phyloP scores from a whole-genome alignment of 2,797 vertebrate genomes.

The Tangara arthus region DNA sequence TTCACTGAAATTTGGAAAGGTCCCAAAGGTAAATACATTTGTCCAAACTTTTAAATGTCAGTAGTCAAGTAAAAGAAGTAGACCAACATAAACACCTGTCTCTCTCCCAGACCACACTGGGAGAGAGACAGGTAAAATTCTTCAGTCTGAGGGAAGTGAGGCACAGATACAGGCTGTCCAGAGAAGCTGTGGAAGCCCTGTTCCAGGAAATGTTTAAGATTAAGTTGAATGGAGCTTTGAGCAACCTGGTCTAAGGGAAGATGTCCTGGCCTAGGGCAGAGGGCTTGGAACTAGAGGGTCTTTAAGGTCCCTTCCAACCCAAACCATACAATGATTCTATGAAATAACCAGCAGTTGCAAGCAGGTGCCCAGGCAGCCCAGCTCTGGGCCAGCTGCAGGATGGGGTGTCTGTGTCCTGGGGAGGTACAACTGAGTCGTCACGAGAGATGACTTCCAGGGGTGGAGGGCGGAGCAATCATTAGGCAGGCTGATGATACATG shows the following conservation, averaged over 20 bases:
- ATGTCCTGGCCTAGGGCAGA: accelerated
- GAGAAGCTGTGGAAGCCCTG: neutral
- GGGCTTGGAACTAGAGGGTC: neutral
- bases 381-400: neutral
- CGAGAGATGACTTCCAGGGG: neutral
- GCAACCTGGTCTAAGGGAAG: neutral
- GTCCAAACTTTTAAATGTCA: neutral
- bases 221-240: neutral
- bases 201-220: neutral
- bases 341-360: neutral
- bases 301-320: neutral
- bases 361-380: neutral
- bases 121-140: neutral
- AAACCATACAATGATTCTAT: neutral
- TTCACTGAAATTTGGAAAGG: neutral
- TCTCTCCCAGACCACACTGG: too few relatives aligned
- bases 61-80: neutral
- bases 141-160: neutral
- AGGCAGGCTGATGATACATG: neutral
- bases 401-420: accelerated
- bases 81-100: neutral
- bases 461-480: neutral
- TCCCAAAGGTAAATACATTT: neutral
- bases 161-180: neutral
- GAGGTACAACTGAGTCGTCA: neutral